phyloP scores from a whole-genome alignment of 2,888 invertebrate genomes.

The Drosophila neutralis region DNA sequence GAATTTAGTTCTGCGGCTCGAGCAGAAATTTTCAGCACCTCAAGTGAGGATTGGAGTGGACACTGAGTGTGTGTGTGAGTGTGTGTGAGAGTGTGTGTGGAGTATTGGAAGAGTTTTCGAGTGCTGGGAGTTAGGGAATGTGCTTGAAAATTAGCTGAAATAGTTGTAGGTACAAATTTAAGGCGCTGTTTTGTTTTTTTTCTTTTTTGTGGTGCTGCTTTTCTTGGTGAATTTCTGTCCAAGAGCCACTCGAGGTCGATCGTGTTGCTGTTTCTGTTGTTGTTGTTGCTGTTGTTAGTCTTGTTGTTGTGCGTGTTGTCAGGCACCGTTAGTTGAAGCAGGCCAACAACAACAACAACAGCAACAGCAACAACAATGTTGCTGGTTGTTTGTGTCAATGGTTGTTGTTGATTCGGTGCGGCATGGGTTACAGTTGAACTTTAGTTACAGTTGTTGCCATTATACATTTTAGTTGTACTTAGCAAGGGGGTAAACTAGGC shows the following conservation, averaged over 20 bases:
- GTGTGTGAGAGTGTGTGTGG: neutral
- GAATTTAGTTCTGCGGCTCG: constrained; percentile 57
- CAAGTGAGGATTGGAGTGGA: constrained; percentile 38
- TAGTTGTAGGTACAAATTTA: constrained; percentile 81
- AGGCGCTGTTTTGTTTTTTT: constrained; percentile 57
- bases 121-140: constrained; percentile 64
- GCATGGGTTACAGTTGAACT: constrained; percentile 43
- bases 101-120: constrained; percentile 17
- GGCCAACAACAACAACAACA: constrained; percentile 56
- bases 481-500: neutral
- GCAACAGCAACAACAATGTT: constrained; percentile 12
- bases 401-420: constrained; percentile 33
- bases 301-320: constrained; percentile 72
- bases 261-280: constrained; percentile 43
- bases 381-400: constrained; percentile 76
- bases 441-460: constrained; percentile 26
- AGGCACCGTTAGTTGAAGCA: constrained; percentile 65
- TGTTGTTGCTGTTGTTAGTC: constrained; percentile 21
- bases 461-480: constrained; percentile 25
- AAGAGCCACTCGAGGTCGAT: constrained; percentile 43
- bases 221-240: constrained; percentile 12
- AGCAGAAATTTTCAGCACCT: constrained; percentile 75
- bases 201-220: neutral
- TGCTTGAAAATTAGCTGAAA: constrained; percentile 78
- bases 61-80: neutral